Evolutionary conservation across 2,888 invertebrate species (phyloP), one percentile per base, ranked within the genome.

Genomic region (Dynastes tityus): DNA sequence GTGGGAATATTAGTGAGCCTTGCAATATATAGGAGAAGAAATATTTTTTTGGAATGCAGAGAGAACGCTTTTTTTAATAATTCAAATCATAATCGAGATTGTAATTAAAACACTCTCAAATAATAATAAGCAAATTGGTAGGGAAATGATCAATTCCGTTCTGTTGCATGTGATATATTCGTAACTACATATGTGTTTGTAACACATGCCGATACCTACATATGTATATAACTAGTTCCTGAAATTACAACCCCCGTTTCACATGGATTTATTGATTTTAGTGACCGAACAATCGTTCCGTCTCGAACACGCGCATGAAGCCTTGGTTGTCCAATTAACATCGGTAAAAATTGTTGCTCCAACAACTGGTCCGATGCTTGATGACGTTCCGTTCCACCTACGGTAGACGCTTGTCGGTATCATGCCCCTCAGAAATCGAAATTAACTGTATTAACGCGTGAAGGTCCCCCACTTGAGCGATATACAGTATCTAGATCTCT

Each of bases 231-330:
- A 61, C 11, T 61, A 61, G n/a, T 63, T 32, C 27, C 32, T 63
- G 9, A 13, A 67, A 22, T 27, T 67, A 49, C 67, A 67, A 16
- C 67, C 27, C 67, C 27, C 49, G 32, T 67, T 67, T 67, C 49
- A 32, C 67, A 67, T 67, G 67, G 67, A 67, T 67, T 67, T 67
- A 67, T 67, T 49, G 67, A 67, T 67, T 67, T 67, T 22, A 49
- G 67, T 67, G 27, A 45, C 49, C 67, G 6, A 13, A 67, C 49
- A 67, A 67, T 49, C 67, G 67, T 49, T 22, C 27, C 22, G 27
- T 45, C 11, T n/a, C 37, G 37, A n/a, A 64, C 64, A 45, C 49
- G 22, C 40, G 27, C 45, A 11, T 49, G 11, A 63, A 63, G 32
- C 63, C 63, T 63, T 63, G 63, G 32, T 1, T 13, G 32, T 63